phyloP scores from a whole-genome alignment of 2,888 invertebrate species.

The Drosophila subquinaria region DNA sequence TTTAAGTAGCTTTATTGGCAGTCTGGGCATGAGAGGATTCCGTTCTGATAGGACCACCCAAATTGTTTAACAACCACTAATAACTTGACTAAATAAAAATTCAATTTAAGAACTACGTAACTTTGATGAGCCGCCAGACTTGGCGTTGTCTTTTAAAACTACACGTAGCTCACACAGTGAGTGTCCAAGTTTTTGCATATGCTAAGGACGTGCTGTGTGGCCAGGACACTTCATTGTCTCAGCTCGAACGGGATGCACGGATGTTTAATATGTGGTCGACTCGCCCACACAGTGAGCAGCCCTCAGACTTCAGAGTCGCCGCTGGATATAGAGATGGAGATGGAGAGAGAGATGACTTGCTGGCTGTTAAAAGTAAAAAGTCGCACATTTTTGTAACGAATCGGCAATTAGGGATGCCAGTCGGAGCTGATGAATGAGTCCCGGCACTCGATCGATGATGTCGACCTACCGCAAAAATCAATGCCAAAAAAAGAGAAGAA shows the following conservation, averaged over 20 bases:
- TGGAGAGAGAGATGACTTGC: conserved; percentile 16
- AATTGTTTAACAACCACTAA: not conserved
- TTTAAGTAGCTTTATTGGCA: too few relatives aligned
- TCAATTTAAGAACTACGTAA: not conserved
- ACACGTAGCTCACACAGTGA: not conserved
- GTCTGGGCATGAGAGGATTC: too few relatives aligned
- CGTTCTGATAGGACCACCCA: conserved; percentile 3
- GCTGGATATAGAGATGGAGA: conserved; percentile 20
- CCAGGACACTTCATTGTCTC: conserved; percentile 13
- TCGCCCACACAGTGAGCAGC: conserved; percentile 47
- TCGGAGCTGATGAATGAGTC: conserved; percentile 66
- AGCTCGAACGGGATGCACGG: conserved; percentile 17
- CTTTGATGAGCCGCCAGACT: conserved; percentile 8
- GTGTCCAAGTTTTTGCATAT: conserved; percentile 8
- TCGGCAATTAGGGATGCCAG: conserved; percentile 71
- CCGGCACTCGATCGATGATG: conserved; percentile 69
- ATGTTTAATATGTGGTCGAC: conserved; percentile 36
- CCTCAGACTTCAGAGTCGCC: conserved; percentile 9
- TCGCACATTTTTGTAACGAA: conserved; percentile 78
- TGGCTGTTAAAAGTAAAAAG: conserved; percentile 54
- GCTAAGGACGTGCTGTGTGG: conserved; percentile 9
- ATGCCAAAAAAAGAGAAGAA: conserved; percentile 61
- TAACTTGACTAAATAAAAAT: not conserved
- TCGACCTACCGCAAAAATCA: conserved; percentile 76
- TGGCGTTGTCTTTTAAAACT: not conserved